Conservation (phyloP, 2,113 vertebrate species). For the Eupsittula cactorum region DNA sequence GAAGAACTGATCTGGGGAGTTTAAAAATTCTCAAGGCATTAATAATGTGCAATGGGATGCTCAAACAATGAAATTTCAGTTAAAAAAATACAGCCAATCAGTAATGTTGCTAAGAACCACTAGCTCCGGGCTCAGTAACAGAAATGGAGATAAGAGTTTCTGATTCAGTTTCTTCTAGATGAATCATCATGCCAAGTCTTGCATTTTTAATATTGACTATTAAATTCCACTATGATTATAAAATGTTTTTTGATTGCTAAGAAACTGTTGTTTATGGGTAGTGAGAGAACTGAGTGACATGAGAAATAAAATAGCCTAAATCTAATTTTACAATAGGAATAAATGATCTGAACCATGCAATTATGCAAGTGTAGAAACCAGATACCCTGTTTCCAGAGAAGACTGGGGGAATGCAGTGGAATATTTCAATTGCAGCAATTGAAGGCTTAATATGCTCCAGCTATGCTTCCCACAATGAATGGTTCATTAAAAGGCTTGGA, state of each 20-base stretch:
- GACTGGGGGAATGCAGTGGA: background rate
- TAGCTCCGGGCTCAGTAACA: background rate
- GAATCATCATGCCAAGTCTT: background rate
- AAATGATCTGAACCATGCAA: background rate
- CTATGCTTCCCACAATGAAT: background rate
- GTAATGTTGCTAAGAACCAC: background rate
- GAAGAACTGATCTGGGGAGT: background rate
- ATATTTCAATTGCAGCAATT: background rate
- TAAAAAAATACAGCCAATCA: background rate
- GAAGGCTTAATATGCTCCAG: background rate
- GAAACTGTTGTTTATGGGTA: constrained; percentile 9
- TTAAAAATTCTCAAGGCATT: background rate
- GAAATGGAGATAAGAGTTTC: background rate
- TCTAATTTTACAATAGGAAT: background rate
- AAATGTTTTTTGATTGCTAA: constrained; percentile 10
- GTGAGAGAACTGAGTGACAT: background rate
- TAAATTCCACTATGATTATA: background rate
- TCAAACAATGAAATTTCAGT: background rate
- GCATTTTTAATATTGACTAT: background rate
- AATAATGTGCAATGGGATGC: background rate
- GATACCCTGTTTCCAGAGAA: constrained; percentile 18
- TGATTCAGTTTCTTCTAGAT: background rate
- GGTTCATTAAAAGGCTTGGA: background rate
- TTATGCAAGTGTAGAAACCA: constrained; percentile 6
- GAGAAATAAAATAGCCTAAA: background rate